Percentiles rank a stretch among this genome's conserved stretches.
phyloP scores from a whole-genome alignment of 2,888 invertebrate genomes.

The Neuroscelio doddi region DNA sequence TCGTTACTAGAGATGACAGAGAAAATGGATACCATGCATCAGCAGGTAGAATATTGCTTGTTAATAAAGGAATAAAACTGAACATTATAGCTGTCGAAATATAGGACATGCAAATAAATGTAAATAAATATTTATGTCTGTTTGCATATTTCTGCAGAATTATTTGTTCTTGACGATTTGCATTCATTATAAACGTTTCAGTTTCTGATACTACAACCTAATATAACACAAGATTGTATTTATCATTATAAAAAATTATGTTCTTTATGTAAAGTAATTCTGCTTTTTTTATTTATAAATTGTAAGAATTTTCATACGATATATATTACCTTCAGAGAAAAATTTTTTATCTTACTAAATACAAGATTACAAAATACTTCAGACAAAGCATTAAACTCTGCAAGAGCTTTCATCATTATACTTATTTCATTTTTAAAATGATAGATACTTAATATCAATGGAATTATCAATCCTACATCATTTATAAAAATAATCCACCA shows the following conservation, averaged over 20 bases:
- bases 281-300: too few relatives aligned
- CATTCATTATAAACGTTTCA: conserved; percentile 39
- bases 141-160: conserved; percentile 54
- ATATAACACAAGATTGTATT: neutral
- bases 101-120: conserved; percentile 49
- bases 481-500: conserved; percentile 52
- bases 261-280: neutral
- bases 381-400: conserved; percentile 53
- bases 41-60: conserved; percentile 53
- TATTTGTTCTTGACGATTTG: conserved; percentile 32
- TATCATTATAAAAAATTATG: neutral
- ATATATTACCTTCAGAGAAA: conserved; percentile 51
- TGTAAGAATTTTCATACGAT: neutral
- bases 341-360: conserved; percentile 48
- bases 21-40: conserved; percentile 61
- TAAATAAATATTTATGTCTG: conserved; percentile 52
- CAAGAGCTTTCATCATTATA: conserved; percentile 52
- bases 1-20: conserved; percentile 36
- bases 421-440: conserved; percentile 47
- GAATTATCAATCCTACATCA: conserved; percentile 46
- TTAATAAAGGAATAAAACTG: conserved; percentile 53
- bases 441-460: conserved; percentile 50
- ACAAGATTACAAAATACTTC: conserved; percentile 57
- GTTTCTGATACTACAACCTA: conserved; percentile 53
- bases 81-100: conserved; percentile 50